phyloP scores from a whole-genome alignment of 2,888 invertebrate genomes.

The Trachelus troglodyta region DNA sequence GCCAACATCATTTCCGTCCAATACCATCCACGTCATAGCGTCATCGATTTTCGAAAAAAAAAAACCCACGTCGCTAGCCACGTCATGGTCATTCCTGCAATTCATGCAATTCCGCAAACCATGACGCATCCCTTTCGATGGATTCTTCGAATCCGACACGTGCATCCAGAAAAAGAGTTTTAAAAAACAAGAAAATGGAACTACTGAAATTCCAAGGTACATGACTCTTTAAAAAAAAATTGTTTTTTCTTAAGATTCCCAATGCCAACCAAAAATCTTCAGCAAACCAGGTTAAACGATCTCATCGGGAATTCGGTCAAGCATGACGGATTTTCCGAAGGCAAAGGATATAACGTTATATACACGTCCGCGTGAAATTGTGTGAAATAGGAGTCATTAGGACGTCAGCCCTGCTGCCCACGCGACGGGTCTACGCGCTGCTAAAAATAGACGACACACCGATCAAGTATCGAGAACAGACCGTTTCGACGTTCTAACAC shows the following conservation, averaged over 20 bases:
- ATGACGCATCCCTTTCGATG: not conserved
- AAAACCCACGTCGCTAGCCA: not conserved
- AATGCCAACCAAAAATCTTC: not conserved
- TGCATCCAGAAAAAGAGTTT: not conserved
- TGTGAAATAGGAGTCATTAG: conserved; percentile 35
- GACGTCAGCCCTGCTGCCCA: conserved; percentile 41
- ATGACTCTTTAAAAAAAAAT: not conserved
- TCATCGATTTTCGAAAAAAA: not conserved
- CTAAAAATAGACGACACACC: conserved; percentile 54
- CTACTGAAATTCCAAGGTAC: not conserved
- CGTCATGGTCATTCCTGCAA: not conserved
- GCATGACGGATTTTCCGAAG: not conserved
- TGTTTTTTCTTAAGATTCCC: not conserved
- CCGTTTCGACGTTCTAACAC: conserved; percentile 18
- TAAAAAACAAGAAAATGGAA: not conserved
- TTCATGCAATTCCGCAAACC: not conserved
- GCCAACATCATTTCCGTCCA: not conserved
- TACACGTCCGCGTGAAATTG: conserved; percentile 7
- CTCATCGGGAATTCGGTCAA: not conserved
- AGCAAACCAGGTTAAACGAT: not conserved
- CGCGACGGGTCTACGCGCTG: conserved; percentile 39
- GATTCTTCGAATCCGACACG: not conserved
- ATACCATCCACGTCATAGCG: not conserved
- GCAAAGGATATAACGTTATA: not conserved
- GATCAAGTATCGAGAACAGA: conserved; percentile 53